A percentile compares a stretch with the other conserved stretches of the same genome.
phyloP scores from a whole-genome alignment of 35 echinoderm and acorn worm species.

The Lytechinus variegatus region DNA sequence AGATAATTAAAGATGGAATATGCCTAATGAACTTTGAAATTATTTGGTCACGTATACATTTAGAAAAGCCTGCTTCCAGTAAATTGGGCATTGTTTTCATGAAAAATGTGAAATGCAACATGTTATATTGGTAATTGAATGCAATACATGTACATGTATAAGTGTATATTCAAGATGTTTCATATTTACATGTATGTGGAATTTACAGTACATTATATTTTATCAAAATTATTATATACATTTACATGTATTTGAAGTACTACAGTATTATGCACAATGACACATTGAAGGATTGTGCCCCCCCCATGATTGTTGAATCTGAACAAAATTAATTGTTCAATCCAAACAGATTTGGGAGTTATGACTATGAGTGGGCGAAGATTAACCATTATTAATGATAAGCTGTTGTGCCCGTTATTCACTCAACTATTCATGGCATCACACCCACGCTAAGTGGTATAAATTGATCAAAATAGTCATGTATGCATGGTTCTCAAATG shows the following conservation, averaged over 20 bases:
- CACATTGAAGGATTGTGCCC: not conserved
- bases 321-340: not conserved
- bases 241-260: not conserved
- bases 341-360: not conserved
- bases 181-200: too few species aligned
- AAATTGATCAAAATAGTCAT: not conserved
- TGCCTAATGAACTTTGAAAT: too few species aligned
- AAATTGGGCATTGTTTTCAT: too few species aligned
- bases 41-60: too few species aligned
- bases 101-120: too few species aligned
- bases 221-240: not conserved
- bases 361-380: not conserved
- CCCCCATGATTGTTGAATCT: too few species aligned
- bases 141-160: too few species aligned
- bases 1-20: too few species aligned
- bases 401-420: not conserved
- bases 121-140: too few species aligned
- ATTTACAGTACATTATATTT: too few species aligned
- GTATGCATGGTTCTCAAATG: not conserved
- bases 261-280: not conserved
- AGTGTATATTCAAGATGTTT: not conserved
- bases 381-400: not conserved
- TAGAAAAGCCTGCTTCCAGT: too few species aligned
- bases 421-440: not conserved
- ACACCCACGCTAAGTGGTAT: constrained; percentile 9